phyloP scores from a whole-genome alignment of 2,797 vertebrate genomes.

The Crocidura indochinensis region DNA sequence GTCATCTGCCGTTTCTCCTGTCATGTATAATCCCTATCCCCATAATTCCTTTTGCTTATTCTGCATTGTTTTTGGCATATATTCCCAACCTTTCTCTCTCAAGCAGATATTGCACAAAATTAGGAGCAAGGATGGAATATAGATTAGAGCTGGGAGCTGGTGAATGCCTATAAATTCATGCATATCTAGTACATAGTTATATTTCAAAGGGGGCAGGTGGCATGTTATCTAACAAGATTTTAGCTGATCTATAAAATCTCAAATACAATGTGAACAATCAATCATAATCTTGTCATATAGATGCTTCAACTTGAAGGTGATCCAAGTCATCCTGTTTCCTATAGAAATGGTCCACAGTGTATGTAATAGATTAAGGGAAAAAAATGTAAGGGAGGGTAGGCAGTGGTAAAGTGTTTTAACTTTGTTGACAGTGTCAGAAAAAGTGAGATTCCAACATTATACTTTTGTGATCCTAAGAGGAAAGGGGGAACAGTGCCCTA shows the following conservation, averaged over 20 bases:
- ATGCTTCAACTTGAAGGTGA: not conserved
- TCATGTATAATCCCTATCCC: not conserved
- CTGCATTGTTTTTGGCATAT: not conserved
- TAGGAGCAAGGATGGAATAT: not conserved
- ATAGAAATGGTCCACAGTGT: not conserved
- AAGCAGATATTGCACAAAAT: conserved; percentile 40
- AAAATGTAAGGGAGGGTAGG: not conserved
- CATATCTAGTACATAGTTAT: not conserved
- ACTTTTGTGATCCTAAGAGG: conserved; percentile 12
- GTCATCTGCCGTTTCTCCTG: not conserved
- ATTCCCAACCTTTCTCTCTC: not conserved
- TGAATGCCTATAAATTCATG: not conserved
- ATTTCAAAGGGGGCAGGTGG: conserved; percentile 19
- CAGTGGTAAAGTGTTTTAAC: not conserved
- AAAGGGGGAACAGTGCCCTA: not conserved
- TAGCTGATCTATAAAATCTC: conserved; percentile 36
- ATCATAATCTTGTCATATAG: not conserved
- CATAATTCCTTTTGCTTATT: conserved; percentile 4
- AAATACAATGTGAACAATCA: conserved; percentile 21
- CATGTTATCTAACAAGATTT: conserved; percentile 21
- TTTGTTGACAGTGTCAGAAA: not conserved
- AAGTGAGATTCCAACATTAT: not conserved
- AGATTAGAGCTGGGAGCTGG: not conserved
- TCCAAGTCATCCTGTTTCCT: conserved; percentile 41
- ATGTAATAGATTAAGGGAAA: not conserved